Percentiles rank a stretch among this genome's conserved stretches.
Conservation (phyloP, 2,113 vertebrate species). For the Atractosteus spatula region DNA sequence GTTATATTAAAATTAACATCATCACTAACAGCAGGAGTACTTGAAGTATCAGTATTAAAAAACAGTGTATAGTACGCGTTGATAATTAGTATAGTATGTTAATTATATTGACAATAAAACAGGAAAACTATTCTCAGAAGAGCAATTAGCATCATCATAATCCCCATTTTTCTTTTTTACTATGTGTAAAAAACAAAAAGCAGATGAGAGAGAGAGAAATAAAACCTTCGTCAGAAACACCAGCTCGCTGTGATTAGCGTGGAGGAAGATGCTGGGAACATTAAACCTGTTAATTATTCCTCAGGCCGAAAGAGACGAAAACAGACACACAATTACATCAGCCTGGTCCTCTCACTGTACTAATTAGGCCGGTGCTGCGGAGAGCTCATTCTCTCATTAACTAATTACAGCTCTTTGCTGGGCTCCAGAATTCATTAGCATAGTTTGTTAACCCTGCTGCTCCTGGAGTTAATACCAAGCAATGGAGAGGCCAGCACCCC, state of each 20-base stretch:
- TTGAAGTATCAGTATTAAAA: too few relatives aligned
- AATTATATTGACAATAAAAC: not conserved
- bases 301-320: conserved; percentile 19
- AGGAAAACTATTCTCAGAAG: conserved; percentile 13
- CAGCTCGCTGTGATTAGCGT: conserved; percentile 19
- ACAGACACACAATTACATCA: conserved; percentile 20
- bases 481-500: not conserved
- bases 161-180: not conserved
- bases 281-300: conserved; percentile 35
- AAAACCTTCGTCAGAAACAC: conserved; percentile 3
- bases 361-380: conserved; percentile 32
- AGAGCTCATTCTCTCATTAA: conserved; percentile 44
- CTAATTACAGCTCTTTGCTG: conserved; percentile 29
- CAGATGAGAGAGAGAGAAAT: conserved; percentile 3
- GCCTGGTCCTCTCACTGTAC: conserved; percentile 31
- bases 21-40: too few relatives aligned
- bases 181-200: conserved; percentile 10
- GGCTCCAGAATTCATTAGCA: conserved; percentile 27
- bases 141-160: conserved; percentile 21
- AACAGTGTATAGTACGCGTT: too few relatives aligned
- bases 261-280: conserved; percentile 31
- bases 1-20: too few relatives aligned
- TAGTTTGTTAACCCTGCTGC: conserved; percentile 28
- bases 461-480: not conserved
- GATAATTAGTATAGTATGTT: too few relatives aligned